Conservation (phyloP, 2,113 vertebrate genomes). For the Pterocles gutturalis region DNA sequence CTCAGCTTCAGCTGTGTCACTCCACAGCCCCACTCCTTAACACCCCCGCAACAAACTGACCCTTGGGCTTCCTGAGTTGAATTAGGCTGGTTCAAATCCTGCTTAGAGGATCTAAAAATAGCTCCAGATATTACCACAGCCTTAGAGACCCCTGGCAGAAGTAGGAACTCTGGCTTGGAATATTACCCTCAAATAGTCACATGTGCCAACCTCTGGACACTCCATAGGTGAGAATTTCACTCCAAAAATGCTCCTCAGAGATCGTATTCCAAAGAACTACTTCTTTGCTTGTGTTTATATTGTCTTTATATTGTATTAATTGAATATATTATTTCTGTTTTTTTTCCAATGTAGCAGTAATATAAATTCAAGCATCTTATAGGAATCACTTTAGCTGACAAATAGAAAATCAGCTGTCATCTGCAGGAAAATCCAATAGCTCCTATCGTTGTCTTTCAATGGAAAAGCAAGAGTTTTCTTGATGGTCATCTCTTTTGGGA, state of each 20-base stretch:
- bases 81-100: neutral
- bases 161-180: neutral
- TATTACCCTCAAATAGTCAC: neutral
- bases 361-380: neutral
- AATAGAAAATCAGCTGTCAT: neutral
- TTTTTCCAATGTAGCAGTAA: neutral
- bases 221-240: neutral
- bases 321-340: neutral
- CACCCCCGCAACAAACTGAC: neutral
- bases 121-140: neutral
- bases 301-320: neutral
- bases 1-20: neutral
- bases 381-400: neutral
- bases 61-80: neutral
- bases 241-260: conserved; percentile 9
- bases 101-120: neutral
- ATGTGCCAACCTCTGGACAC: neutral
- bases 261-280: neutral
- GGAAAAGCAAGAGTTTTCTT: neutral
- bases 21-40: rapidly evolving
- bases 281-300: neutral
- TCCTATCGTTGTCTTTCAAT: neutral
- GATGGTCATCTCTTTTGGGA: neutral
- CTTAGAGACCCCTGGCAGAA: neutral
- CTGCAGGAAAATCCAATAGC: neutral